phyloP scores from a whole-genome alignment of 2,888 invertebrate species.

The Gonocerus acuteangulatus region DNA sequence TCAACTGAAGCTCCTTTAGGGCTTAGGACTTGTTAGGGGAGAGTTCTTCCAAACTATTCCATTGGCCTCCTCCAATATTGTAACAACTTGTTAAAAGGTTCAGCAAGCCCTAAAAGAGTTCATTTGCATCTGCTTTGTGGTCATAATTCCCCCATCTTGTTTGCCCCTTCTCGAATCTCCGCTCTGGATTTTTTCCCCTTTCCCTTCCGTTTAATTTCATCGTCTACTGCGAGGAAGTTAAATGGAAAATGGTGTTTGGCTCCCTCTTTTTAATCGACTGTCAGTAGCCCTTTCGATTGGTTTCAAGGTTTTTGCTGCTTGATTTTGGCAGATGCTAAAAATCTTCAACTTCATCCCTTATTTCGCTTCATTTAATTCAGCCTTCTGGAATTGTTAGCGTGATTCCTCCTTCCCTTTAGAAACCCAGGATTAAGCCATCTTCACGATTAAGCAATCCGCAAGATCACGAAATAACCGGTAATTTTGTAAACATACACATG shows the following conservation, averaged over 20 bases:
- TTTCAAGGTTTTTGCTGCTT: too few relatives aligned
- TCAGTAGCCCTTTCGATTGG: too few relatives aligned
- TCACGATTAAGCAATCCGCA: too few relatives aligned
- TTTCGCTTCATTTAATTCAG: too few relatives aligned
- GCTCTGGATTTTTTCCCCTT: neutral
- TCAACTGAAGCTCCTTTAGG: neutral
- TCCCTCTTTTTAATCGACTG: too few relatives aligned
- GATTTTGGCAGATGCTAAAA: too few relatives aligned
- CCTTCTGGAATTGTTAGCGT: too few relatives aligned
- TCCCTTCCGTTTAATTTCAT: neutral
- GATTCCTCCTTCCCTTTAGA: too few relatives aligned
- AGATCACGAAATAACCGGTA: too few relatives aligned
- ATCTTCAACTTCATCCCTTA: too few relatives aligned
- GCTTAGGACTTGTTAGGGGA: neutral
- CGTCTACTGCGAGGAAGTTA: neutral
- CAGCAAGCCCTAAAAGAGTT: neutral
- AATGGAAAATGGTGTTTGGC: neutral
- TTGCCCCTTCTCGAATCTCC: neutral
- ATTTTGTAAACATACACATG: too few relatives aligned
- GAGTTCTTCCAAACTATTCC: neutral
- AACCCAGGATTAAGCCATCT: too few relatives aligned
- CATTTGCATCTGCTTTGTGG: neutral
- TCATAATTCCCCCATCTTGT: neutral
- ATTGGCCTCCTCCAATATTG: neutral
- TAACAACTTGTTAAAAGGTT: neutral